Evolutionary conservation across 2,113 vertebrate genomes (phyloP).

Genomic region (Psammodynastes pulverulentus): DNA sequence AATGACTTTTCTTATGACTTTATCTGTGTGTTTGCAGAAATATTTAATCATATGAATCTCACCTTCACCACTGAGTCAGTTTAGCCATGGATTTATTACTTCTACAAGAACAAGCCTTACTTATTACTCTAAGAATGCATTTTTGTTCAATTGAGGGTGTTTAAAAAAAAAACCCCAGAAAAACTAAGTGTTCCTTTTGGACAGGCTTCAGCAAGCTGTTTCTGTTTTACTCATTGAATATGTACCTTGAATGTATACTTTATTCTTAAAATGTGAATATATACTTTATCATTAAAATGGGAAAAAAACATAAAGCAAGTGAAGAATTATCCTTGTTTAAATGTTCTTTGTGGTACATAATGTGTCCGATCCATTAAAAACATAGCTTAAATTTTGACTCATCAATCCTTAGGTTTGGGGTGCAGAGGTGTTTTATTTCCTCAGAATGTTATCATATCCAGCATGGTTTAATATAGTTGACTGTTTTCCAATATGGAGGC

Average conservation of each 20-base stretch:
- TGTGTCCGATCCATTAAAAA: background rate
- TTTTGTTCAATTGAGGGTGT: conserved; percentile 42
- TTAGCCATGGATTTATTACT: background rate
- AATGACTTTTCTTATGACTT: background rate
- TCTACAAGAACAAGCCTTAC: conserved; percentile 9
- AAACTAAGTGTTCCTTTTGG: conserved; percentile 52
- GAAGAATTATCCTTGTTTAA: background rate
- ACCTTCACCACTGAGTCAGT: background rate
- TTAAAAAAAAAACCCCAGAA: conserved; percentile 49
- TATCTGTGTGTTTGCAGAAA: background rate
- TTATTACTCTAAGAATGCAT: conserved; percentile 34
- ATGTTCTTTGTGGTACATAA: background rate
- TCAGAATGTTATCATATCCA: background rate
- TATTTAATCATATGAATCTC: background rate
- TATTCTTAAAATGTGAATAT: background rate
- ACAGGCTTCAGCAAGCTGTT: conserved; percentile 7
- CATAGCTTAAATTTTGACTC: background rate
- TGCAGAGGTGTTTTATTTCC: background rate
- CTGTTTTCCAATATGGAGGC: background rate
- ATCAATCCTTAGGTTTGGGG: background rate
- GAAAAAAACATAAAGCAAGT: background rate
- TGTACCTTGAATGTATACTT: background rate
- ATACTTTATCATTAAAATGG: background rate
- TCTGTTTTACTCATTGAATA: background rate
- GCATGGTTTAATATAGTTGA: background rate